These are phyloP conservation scores for Eidolon dupreanum DNA, from an alignment of 2,797 vertebrate species.

Conservation along the genomic window DNA sequence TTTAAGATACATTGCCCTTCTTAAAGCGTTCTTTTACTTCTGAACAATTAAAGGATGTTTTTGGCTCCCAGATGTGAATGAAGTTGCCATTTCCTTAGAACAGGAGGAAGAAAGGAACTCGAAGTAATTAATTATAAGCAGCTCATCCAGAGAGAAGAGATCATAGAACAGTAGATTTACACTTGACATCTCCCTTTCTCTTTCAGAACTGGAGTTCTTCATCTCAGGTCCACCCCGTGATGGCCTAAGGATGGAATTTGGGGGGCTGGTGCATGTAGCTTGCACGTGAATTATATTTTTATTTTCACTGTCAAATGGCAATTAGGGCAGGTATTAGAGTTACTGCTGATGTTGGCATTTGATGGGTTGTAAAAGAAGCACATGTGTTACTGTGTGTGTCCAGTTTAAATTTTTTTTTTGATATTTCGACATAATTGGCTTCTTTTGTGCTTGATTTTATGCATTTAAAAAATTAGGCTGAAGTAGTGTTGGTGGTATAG, in stretches of 20 bases:
- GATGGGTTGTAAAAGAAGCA: background rate
- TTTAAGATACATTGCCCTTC: background rate
- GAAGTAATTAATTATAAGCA: background rate
- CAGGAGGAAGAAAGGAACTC: background rate
- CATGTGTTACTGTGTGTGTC: background rate
- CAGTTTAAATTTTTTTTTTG: background rate
- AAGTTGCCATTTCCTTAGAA: conserved; percentile 34
- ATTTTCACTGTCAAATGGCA: conserved; percentile 16
- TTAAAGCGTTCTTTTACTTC: conserved; percentile 10
- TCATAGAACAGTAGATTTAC: background rate
- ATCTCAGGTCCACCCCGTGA: background rate
- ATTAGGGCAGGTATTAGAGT: background rate
- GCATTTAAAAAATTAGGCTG: background rate
- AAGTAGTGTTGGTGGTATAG: background rate
- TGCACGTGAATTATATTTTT: background rate
- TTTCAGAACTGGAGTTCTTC: background rate
- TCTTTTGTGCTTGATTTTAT: background rate
- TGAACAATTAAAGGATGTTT: conserved; percentile 43
- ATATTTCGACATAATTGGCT: background rate
- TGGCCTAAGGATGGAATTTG: background rate
- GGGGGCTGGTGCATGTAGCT: background rate
- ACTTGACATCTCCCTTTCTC: background rate
- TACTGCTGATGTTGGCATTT: background rate
- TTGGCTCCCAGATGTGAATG: background rate
- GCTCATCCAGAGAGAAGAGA: background rate